Evolutionary conservation across 1,140 invertebrate genomes (phyloP).

Genomic region (Nixonia krombeini): DNA sequence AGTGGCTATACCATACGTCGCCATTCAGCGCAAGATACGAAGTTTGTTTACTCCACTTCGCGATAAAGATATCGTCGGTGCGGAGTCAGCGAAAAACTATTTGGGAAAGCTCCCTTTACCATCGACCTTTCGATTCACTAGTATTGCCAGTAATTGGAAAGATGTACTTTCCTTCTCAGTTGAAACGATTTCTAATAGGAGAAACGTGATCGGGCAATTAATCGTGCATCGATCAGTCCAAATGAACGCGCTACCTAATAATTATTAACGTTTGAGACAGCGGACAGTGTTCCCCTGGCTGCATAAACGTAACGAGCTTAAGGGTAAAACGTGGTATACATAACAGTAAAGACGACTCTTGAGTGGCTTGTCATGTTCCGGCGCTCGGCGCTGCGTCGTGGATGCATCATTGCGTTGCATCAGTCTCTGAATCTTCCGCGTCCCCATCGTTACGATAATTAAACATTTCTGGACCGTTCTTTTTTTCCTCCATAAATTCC

Average conservation of each 20-base stretch:
- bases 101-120: constrained; percentile 27
- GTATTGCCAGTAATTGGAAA: background rate
- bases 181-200: background rate
- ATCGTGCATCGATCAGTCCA: too few species aligned
- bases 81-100: constrained; percentile 53
- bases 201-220: too few species aligned
- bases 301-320: constrained; percentile 52
- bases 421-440: too few species aligned
- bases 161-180: background rate
- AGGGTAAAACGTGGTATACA: constrained; percentile 39
- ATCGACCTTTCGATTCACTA: constrained; percentile 23
- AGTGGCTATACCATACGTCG: constrained; percentile 49
- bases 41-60: constrained; percentile 60
- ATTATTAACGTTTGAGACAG: background rate
- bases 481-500: too few species aligned
- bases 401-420: too few species aligned
- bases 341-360: constrained; percentile 66
- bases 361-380: constrained; percentile 66
- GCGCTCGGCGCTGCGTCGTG: background rate
- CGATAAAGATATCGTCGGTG: constrained; percentile 58
- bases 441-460: too few species aligned
- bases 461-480: too few species aligned
- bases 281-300: background rate
- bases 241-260: background rate
- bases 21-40: constrained; percentile 46